These are phyloP conservation scores for Netelia inedita DNA, from an alignment of 2,888 invertebrate species.

Conservation along the genomic window DNA sequence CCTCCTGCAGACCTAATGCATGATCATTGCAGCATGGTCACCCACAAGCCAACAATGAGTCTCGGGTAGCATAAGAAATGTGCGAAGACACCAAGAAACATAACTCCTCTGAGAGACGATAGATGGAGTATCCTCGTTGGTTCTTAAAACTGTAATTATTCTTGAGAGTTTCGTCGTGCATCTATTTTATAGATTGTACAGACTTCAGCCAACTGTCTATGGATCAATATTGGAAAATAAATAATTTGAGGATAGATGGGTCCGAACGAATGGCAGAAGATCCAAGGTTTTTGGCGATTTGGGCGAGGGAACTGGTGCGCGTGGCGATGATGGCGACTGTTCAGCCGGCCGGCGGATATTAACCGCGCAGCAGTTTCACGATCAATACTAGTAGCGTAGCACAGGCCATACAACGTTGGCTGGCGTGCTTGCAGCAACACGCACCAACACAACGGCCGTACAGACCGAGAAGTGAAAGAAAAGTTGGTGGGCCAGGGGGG, in stretches of 20 bases:
- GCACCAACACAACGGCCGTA: conserved; percentile 64
- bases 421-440: conserved; percentile 77
- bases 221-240: neutral
- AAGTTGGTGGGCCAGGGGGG: conserved; percentile 81
- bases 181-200: too few species aligned
- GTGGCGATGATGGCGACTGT: conserved; percentile 38
- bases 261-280: neutral
- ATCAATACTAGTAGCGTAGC: conserved; percentile 37
- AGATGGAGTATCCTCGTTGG: too few species aligned
- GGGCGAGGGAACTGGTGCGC: conserved; percentile 6
- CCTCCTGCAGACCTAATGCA: too few species aligned
- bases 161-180: too few species aligned
- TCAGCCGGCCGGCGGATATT: conserved; percentile 65
- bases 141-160: too few species aligned
- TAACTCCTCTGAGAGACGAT: too few species aligned
- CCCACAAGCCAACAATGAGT: too few species aligned
- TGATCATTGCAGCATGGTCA: too few species aligned
- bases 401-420: conserved; percentile 80
- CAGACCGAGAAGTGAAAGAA: conserved; percentile 38
- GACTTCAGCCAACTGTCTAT: too few species aligned
- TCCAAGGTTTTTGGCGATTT: neutral
- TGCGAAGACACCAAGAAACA: too few species aligned
- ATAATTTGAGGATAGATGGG: neutral
- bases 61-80: too few species aligned
- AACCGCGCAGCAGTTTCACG: conserved; percentile 18